phyloP scores from a whole-genome alignment of 2,113 vertebrate species.

The Archocentrus centrarchus region DNA sequence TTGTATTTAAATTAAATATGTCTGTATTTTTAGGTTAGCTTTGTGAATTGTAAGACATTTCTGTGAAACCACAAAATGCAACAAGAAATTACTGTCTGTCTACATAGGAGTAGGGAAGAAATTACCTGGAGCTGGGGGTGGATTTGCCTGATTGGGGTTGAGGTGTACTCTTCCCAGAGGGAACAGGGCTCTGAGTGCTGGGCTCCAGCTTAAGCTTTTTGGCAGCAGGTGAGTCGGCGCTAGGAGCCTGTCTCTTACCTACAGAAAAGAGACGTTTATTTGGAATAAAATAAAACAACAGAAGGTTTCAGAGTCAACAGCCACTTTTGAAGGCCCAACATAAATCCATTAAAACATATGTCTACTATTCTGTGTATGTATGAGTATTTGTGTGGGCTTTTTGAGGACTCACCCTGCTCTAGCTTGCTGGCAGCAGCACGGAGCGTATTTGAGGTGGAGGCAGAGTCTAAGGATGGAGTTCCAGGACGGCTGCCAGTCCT shows the following conservation, averaged over 20 bases:
- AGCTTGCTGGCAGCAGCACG: conserved; percentile 90
- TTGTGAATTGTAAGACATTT: not conserved
- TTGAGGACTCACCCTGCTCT: conserved; percentile 83
- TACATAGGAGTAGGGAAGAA: not conserved
- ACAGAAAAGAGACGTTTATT: not conserved
- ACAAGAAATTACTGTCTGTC: not conserved
- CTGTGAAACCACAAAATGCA: not conserved
- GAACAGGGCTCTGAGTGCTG: conserved; percentile 78
- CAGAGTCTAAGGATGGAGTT: conserved; percentile 85
- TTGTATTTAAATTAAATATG: not conserved
- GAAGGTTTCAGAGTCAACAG: not conserved
- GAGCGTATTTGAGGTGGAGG: conserved; percentile 86
- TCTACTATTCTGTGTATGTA: not conserved
- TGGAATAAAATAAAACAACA: not conserved
- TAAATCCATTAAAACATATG: not conserved
- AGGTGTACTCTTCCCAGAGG: conserved; percentile 89
- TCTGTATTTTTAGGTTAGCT: not conserved
- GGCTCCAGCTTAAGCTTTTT: conserved; percentile 89
- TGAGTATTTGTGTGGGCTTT: not conserved
- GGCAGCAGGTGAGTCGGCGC: conserved; percentile 82
- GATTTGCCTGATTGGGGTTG: conserved; percentile 91
- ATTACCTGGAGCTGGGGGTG: conserved; percentile 87
- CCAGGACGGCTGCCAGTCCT: conserved; percentile 87
- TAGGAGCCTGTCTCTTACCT: conserved; percentile 85
- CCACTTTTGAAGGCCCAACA: not conserved